A percentile compares a stretch with the other conserved stretches of the same genome.
phyloP scores from a whole-genome alignment of 2,113 vertebrate genomes.

The Mola mola region DNA sequence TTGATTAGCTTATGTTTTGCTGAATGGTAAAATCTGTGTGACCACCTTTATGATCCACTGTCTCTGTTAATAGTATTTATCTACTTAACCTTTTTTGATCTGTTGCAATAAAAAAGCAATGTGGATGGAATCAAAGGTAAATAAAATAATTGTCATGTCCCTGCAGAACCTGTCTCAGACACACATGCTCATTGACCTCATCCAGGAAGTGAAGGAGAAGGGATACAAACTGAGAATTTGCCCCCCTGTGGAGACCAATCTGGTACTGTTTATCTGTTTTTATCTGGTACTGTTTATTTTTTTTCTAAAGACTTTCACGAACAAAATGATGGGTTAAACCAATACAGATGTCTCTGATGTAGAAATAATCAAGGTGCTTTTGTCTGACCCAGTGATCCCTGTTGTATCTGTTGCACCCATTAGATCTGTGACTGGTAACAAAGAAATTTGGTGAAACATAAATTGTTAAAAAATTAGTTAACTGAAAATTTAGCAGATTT shows the following conservation, averaged over 20 bases:
- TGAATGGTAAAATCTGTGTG: neutral
- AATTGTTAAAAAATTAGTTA: too few relatives aligned
- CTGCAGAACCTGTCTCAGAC: conserved; percentile 94
- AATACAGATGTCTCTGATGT: neutral
- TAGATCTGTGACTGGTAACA: too few relatives aligned
- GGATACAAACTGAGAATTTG: conserved; percentile 92
- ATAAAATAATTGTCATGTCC: conserved; percentile 17
- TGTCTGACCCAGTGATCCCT: neutral
- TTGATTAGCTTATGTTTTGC: neutral
- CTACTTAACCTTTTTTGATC: neutral
- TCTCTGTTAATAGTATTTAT: neutral
- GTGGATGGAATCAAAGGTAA: neutral
- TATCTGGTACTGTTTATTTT: neutral
- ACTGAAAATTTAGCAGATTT: too few relatives aligned
- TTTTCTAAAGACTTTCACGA: neutral
- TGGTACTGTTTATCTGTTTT: conserved; percentile 79
- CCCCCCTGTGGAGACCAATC: conserved; percentile 82
- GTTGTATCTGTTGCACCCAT: neutral
- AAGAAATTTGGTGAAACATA: too few relatives aligned
- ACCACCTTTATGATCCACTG: too few relatives aligned
- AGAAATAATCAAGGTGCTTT: neutral
- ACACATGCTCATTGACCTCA: conserved; percentile 91
- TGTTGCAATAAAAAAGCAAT: neutral
- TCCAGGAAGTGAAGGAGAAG: conserved; percentile 94
- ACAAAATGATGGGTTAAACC: too few relatives aligned